Base-by-base conservation (phyloP, 1,140 invertebrate genomes). In the Drosophila auraria region DNA sequence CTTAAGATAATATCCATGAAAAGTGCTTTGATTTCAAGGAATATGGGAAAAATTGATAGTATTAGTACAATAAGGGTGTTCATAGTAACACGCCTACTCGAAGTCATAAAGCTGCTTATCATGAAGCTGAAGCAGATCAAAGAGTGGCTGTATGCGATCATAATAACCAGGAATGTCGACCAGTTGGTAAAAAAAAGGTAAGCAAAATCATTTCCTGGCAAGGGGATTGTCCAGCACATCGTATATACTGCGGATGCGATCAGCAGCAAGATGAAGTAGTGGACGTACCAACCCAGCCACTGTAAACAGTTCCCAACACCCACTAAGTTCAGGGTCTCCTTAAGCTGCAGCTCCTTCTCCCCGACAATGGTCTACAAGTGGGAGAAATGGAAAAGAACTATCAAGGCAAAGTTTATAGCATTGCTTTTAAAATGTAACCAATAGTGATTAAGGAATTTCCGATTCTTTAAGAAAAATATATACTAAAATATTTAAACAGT, bases 281-380 rank as follows among this genome's bases (percentile, higher is more conserved):
- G 96, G 42, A 96, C 91, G 84, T 97, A 97, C 96, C 97, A 97
- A 3, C 96, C 96, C 8, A 94, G 86, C 96, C 97, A 97, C 82
- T 97, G 96, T 27, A 97, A 80, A 95, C 95, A 97, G 71, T 95
- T 96, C 14, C 95, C 94, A 15, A 97, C 91, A 9, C 97, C 97
- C 96, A 97, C 97, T 87, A 97, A 96, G 91, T 96, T 97, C 96
- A 97, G 97, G 3, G 96, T 95, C 94, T 97, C 96, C 93, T 95
- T 95, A 5, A 95, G 82, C 77, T 95, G 95, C 60, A 94, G 91
- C 70, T 95, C 95, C 76, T 95, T 95, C 78, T 95, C 95, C 0
- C 93, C 92, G 7, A 95, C 94, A 25, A 95, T 94, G 27, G 33
- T 23, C 82, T 93, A 33, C 14, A 47, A 45, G 3, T 8, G 8